Evolutionary conservation across 2,888 invertebrate genomes (phyloP), one percentile per base, ranked within the genome.

Genomic region (Dolichopus griseipennis): DNA sequence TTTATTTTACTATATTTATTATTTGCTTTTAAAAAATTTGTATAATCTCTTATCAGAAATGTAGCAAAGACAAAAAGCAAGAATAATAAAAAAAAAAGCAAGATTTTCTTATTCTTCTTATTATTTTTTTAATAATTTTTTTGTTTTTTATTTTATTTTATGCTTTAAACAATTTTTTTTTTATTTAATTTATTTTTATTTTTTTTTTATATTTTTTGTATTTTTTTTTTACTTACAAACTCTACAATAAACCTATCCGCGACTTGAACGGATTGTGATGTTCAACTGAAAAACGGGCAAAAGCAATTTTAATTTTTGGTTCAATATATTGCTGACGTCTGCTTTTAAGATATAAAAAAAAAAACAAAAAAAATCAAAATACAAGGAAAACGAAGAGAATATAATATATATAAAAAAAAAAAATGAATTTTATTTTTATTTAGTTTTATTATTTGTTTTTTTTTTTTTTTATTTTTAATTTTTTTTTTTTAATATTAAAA

Each of bases 191-290:
- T 68, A 64, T 18, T 34, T n/a, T 68, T 68, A 21, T 68, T 70
- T 67, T 27, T 71, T 68, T 69, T 66, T 69, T 72, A 72, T 70
- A 21, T 70, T 34, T 64, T 70, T 63, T 33, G 12, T 70, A 72
- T 70, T 70, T 72, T 73, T 66, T 69, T 64, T 72, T 75, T 79
- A 81, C 79, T 81, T 81, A 81, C 81, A 73, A n/a, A 75, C 74
- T 76, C 75, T 73, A 74, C 73, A 72, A 74, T 71, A 78, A 79
- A 80, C 78, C 79, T 80, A 81, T 82, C 81, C 81, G 81, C 82
- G 82, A 81, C 81, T 82, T 82, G 80, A 81, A 82, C 82, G 81
- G 81, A 81, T 82, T 81, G 80, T 81, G 81, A 81, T 81, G 81
- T 81, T 82, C 82, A 82, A 82, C 81, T 82, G 79, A 81, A 80